Conservation (phyloP, 2,113 vertebrate species). For the Cygnus buccinator region DNA sequence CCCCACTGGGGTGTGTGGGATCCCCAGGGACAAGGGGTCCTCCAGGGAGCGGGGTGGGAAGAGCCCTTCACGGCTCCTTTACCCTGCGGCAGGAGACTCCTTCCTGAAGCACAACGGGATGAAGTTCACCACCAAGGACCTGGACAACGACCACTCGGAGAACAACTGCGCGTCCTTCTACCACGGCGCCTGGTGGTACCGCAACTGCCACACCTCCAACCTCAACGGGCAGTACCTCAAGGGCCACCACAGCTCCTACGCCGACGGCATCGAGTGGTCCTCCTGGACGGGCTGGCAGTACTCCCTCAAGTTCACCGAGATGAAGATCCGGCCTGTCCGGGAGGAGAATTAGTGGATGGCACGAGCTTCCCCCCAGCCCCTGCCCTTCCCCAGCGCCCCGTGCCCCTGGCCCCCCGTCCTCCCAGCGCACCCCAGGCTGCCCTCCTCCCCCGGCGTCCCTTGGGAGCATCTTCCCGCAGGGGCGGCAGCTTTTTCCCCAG, state of each 20-base stretch:
- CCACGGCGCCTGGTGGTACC: constrained; percentile 98
- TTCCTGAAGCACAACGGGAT: constrained; percentile 96
- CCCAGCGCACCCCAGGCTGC: not conserved
- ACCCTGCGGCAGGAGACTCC: constrained; percentile 84
- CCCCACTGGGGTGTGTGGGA: not conserved
- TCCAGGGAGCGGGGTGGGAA: not conserved
- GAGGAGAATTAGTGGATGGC: constrained; percentile 84
- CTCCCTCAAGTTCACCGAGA: constrained; percentile 96
- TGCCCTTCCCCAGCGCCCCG: not conserved
- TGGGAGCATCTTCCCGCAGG: not conserved
- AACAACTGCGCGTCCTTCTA: constrained; percentile 98
- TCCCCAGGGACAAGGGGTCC: no score
- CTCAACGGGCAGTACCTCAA: constrained; percentile 96
- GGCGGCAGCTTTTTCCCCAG: not conserved
- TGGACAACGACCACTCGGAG: constrained; percentile 95
- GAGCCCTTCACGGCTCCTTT: not conserved
- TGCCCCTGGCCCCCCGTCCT: not conserved
- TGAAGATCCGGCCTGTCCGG: constrained; percentile 92
- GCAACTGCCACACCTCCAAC: constrained; percentile 98
- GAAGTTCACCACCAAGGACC: constrained; percentile 98
- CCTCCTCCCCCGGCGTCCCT: not conserved
- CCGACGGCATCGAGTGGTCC: constrained; percentile 96
- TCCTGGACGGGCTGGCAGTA: constrained; percentile 99
- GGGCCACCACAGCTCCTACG: constrained; percentile 95
- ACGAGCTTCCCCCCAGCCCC: accelerated